These are phyloP conservation scores for Bombycilla garrulus DNA, from an alignment of 2,113 vertebrate genomes.

Conservation along the genomic window DNA sequence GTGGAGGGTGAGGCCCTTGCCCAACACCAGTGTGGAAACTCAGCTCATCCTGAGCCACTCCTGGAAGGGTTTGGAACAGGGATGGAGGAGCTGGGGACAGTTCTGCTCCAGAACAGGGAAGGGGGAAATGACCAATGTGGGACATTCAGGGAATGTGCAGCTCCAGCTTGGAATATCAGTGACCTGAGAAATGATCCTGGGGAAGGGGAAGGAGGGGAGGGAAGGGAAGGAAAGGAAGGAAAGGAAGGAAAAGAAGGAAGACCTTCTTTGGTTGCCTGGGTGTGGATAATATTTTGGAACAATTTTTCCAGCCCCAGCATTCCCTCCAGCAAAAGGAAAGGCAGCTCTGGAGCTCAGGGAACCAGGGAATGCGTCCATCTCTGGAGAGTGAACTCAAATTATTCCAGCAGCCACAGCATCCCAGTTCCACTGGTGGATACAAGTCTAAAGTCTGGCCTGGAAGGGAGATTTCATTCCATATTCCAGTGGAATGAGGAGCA, in stretches of 20 bases:
- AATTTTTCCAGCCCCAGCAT: not conserved
- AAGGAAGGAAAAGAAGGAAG: no score
- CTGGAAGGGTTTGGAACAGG: not conserved
- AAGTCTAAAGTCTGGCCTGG: not conserved
- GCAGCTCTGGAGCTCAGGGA: not conserved
- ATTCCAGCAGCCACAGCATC: not conserved
- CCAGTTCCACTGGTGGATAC: not conserved
- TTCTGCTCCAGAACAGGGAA: not conserved
- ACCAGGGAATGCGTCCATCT: not conserved
- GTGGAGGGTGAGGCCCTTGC: not conserved
- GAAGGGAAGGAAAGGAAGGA: not conserved
- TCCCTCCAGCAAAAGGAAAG: not conserved
- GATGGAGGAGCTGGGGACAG: not conserved
- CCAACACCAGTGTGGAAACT: not conserved
- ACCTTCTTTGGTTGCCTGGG: not conserved
- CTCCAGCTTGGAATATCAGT: not conserved
- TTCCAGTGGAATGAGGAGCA: not conserved
- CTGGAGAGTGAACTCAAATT: not conserved
- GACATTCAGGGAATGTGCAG: not conserved
- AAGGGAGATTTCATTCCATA: not conserved
- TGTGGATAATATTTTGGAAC: not conserved
- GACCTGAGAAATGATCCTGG: not conserved
- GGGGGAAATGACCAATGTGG: fast-evolving
- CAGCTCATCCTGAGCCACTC: not conserved
- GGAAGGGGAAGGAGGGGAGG: no score